These are phyloP conservation scores for Leptopilina drosophilae DNA, from an alignment of 2,888 invertebrate species.

Conservation along the genomic window DNA sequence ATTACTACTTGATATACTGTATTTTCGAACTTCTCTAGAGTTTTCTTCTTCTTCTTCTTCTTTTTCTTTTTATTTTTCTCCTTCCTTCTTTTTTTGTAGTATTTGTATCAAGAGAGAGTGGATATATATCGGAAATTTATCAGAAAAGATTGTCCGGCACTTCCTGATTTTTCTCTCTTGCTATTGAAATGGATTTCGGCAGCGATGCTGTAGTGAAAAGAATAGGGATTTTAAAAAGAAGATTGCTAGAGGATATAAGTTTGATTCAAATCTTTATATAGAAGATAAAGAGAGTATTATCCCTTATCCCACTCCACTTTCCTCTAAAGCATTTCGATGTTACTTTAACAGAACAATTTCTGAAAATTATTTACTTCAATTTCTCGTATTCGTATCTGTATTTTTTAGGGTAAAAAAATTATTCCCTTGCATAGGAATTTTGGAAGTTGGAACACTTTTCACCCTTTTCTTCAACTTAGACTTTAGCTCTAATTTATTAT, in stretches of 20 bases:
- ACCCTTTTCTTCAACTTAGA: too few relatives aligned
- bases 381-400: too few relatives aligned
- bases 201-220: background rate
- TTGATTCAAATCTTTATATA: conserved; percentile 18
- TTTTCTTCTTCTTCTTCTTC: too few relatives aligned
- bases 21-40: conserved; percentile 30
- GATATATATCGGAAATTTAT: background rate
- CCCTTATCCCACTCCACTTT: background rate
- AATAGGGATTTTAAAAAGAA: conserved; percentile 15
- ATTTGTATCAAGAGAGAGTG: too few relatives aligned
- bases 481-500: too few relatives aligned
- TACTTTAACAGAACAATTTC: background rate
- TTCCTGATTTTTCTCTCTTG: conserved; percentile 26
- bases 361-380: too few relatives aligned
- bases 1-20: conserved; percentile 11
- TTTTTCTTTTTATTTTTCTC: too few relatives aligned
- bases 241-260: conserved; percentile 1
- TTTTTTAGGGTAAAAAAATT: too few relatives aligned
- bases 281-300: conserved; percentile 4
- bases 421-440: too few relatives aligned
- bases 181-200: conserved; percentile 19
- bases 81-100: too few relatives aligned
- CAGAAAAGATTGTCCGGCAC: conserved; percentile 20
- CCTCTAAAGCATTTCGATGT: background rate
- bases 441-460: too few relatives aligned